Percentiles rank a stretch among this genome's conserved stretches.
Conservation (phyloP, 2,888 invertebrate species). For the Nomada fabriciana region DNA sequence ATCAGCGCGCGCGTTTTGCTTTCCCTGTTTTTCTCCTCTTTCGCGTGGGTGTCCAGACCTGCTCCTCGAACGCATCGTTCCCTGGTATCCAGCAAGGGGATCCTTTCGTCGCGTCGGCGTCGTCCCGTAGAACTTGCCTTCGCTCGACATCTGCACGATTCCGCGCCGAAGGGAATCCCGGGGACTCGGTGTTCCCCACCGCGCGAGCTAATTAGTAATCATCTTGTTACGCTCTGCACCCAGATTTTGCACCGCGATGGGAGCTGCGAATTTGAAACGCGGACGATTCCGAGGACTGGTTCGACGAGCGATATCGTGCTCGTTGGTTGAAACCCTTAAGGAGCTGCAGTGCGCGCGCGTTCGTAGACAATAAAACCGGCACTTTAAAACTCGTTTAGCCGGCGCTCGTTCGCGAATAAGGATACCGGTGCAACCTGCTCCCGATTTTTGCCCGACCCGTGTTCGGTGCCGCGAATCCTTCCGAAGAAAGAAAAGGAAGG, state of each 20-base stretch:
- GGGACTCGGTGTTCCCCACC: not conserved
- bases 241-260: not conserved
- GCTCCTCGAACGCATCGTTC: constrained; percentile 56
- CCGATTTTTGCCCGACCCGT: constrained; percentile 53
- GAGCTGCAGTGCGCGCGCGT: constrained; percentile 41
- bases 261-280: not conserved
- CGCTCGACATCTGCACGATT: not conserved
- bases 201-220: not conserved
- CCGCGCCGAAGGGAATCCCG: not conserved
- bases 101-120: too few species aligned
- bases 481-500: constrained; percentile 21
- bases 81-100: constrained; percentile 45
- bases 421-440: constrained; percentile 67
- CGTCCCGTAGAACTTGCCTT: constrained; percentile 7
- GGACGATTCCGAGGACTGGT: constrained; percentile 8
- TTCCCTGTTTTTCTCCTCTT: constrained; percentile 18
- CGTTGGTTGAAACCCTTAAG: constrained; percentile 40
- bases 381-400: constrained; percentile 65
- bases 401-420: constrained; percentile 43
- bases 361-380: constrained; percentile 65
- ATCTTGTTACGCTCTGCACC: not conserved
- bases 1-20: constrained; percentile 45
- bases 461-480: constrained; percentile 38
- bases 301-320: constrained; percentile 3
- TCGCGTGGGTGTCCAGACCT: constrained; percentile 53